Evolutionary conservation across 1,140 invertebrate genomes (phyloP), one percentile per base, ranked within the genome.

Genomic region (Andricus grossulariae): DNA sequence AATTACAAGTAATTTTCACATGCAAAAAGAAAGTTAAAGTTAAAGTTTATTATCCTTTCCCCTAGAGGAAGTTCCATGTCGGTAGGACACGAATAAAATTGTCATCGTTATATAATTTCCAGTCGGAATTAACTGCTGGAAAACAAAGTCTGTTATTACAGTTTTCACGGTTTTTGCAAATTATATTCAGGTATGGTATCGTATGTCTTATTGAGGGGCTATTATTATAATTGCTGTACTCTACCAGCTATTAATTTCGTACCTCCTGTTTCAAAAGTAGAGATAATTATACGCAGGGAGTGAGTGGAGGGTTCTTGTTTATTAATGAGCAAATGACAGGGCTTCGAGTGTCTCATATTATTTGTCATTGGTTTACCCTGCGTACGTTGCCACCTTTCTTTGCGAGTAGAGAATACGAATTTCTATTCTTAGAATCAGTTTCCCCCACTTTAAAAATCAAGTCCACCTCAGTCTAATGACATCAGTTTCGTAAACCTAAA

Each of bases 211-310:
- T n/a, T 10, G 3, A 39, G n/a, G 8, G 60, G 25, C 15, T 32
- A 66, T n/a, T 66, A 66, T 32, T 66, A 13, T 66, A 66, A 66
- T 66, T 66, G 55, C 19, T 57, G 11, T 55, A 21, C 1, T 57
- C 19, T 32, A 32, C 8, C 60, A 18, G 25, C 25, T 60, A 60
- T 60, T 60, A 60, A 60, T 60, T 60, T 15, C 19, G 13, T 45
- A 66, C 60, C 60, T 55, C 60, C 21, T 66, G 32, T 10, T 66
- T 66, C 32, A 3, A 66, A 66, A 39, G 60, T n/a, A 39, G 15
- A 60, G 15, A 16, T 39, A 66, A 45, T 45, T 60, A 25, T 32
- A 25, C 12, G 19, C 57, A 60, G 13, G 57, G 21, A 60, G 19
- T 60, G 15, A 60, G 32, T 60, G 21, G 4, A 32, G 57, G 19